Evolutionary conservation across 2,113 vertebrate species (phyloP), one percentile per base, ranked within the genome.

Genomic region (Stegastes partitus): DNA sequence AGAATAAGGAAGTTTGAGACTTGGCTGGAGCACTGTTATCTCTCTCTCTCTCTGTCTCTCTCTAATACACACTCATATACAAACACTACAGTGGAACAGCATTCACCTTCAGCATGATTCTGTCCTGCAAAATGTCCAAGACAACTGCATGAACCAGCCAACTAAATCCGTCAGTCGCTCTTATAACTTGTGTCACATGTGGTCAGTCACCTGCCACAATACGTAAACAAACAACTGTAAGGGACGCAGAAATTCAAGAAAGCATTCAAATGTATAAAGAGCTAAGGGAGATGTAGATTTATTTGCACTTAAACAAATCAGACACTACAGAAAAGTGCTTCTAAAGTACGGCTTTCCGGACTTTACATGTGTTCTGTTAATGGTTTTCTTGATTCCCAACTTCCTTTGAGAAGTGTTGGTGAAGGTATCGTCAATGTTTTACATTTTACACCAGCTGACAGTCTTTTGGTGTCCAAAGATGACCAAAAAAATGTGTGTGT

Each of bases 21-120:
- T 18, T 65, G 82, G 83, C 88, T 86, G 54, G 21, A 82, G 71
- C 21, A 87, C 85, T 88, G 89, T 91, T 91, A 47, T 74, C 50
- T 42, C 8, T 42, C 26, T 59, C 49, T 57, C 31, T 9, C 31
- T 42, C 8, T 42, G 22, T 59, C 49, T 57, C 31, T 9, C 31
- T 68, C 50, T 50, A 39, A 58, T 34, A 55, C 39, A 54, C 67
- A 77, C 57, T 69, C 58, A 0, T 39, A 77, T 49, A 80, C 64
- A 77, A 73, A 86, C 44, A 64, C 72, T 79, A 59, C 78, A 77
- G 37, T 18, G 62, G 44, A 66, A 51, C 82, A 58, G 39, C n/a
- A 63, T 51, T 74, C 57, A 67, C 37, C 59, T 85, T 79, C 39
- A 72, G 67, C 79, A 86, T 72, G 65, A 81, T 58, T 57, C 63